Evolutionary conservation across 2,797 vertebrate genomes (phyloP).

Genomic region (Setipinna tenuifilis): DNA sequence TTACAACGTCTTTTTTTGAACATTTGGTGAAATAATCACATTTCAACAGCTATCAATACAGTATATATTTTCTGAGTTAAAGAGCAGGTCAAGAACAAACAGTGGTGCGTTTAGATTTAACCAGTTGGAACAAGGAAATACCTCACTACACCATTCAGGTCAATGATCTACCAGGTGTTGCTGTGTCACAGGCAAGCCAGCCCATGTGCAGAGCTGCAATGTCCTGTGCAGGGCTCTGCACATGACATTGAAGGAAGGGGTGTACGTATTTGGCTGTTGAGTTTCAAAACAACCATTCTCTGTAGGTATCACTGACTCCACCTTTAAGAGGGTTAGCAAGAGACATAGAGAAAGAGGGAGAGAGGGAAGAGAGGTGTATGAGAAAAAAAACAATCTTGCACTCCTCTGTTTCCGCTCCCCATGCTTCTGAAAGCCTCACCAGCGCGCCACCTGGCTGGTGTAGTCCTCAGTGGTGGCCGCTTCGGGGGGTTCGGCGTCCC

Average conservation of each 20-base stretch:
- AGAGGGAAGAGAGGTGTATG: conserved; percentile 52
- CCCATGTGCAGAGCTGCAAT: neutral
- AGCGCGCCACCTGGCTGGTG: conserved; percentile 91
- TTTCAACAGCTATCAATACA: conserved; percentile 2
- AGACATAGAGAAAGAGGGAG: conserved; percentile 56
- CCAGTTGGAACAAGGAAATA: neutral
- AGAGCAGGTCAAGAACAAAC: conserved; percentile 1
- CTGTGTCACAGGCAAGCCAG: neutral
- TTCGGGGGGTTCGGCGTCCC: conserved; percentile 62
- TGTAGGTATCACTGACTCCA: conserved; percentile 13
- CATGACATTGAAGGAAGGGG: neutral
- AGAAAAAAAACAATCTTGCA: neutral
- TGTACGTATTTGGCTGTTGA: neutral
- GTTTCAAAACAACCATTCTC: neutral
- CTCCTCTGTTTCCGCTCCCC: neutral
- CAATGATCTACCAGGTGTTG: neutral
- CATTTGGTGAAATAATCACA: conserved; percentile 12
- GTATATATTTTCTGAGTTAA: neutral
- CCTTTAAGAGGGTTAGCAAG: neutral
- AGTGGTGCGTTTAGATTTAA: conserved; percentile 4
- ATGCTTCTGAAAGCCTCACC: conserved; percentile 76
- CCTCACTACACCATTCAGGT: neutral
- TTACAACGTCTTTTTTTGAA: neutral
- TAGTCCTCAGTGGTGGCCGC: conserved; percentile 91
- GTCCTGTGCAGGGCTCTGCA: neutral